These are phyloP conservation scores for Lepus townsendii DNA, from an alignment of 2,797 vertebrate species.

Conservation along the genomic window DNA sequence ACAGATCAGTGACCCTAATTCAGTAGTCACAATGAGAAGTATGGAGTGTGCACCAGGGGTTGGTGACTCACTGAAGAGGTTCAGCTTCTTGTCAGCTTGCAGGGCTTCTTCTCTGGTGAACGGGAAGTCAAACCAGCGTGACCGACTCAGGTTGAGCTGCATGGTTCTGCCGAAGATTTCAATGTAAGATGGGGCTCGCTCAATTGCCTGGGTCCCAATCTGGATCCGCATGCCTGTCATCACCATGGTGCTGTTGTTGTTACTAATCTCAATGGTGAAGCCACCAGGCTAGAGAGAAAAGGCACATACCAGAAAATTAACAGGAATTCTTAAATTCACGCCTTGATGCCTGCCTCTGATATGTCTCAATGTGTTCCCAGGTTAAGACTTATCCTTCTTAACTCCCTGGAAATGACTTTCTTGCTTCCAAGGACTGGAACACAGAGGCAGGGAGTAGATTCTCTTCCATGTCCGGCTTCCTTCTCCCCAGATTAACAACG, in stretches of 20 bases:
- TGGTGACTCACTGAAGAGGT: slow-evolving; percentile 95
- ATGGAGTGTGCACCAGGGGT: background rate
- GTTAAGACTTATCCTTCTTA: background rate
- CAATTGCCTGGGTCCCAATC: slow-evolving; percentile 97
- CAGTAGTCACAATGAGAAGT: background rate
- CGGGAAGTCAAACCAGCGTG: slow-evolving; percentile 99
- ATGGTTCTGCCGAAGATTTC: slow-evolving; percentile 99
- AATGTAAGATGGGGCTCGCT: slow-evolving; percentile 96
- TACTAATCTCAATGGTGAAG: slow-evolving; percentile 97
- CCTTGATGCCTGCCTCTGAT: background rate
- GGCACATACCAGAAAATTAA: background rate
- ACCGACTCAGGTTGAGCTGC: slow-evolving; percentile 97
- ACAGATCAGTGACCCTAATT: background rate
- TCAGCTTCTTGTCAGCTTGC: slow-evolving; percentile 98
- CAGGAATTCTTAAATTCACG: background rate
- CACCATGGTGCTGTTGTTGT: slow-evolving; percentile 99
- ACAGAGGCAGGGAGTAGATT: background rate
- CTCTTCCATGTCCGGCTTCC: background rate
- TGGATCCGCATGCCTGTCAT: slow-evolving; percentile 99
- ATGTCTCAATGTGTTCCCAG: background rate
- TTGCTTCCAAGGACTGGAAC: background rate
- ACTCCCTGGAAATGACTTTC: background rate
- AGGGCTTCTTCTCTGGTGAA: slow-evolving; percentile 98
- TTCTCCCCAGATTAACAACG: background rate
- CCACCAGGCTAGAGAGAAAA: slow-evolving; percentile 93